A percentile compares a stretch with the other conserved stretches of the same genome.
phyloP scores from a whole-genome alignment of 2,113 vertebrate genomes.

The Xiphophorus couchianus region DNA sequence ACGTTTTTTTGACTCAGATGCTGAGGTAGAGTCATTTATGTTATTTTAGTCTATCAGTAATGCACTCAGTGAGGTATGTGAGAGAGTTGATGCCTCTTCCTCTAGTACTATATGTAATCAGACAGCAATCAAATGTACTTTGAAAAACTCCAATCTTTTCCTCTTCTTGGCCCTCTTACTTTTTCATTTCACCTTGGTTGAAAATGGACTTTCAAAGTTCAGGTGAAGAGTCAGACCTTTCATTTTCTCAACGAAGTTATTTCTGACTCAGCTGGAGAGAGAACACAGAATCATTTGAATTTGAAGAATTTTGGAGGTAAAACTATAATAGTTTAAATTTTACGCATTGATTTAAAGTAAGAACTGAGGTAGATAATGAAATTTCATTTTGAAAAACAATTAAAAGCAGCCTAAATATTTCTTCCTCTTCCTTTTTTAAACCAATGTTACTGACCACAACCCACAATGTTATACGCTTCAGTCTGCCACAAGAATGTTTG shows the following conservation, averaged over 20 bases:
- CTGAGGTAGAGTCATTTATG: slow-evolving; percentile 11
- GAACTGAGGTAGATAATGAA: background rate
- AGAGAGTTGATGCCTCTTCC: slow-evolving; percentile 21
- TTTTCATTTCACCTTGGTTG: slow-evolving; percentile 22
- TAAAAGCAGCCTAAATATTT: slow-evolving; percentile 8
- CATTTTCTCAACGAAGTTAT: slow-evolving; percentile 14
- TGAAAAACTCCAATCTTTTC: slow-evolving; percentile 36
- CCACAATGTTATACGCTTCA: slow-evolving; percentile 12
- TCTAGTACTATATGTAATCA: slow-evolving; percentile 61
- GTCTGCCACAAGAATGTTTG: slow-evolving; percentile 30
- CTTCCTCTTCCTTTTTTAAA: background rate
- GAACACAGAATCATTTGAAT: slow-evolving; percentile 1
- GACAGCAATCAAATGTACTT: slow-evolving; percentile 60
- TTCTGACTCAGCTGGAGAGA: slow-evolving; percentile 4
- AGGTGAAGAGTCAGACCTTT: slow-evolving; percentile 28
- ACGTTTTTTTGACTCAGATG: background rate
- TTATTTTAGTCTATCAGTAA: slow-evolving; percentile 24
- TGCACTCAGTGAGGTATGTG: slow-evolving; percentile 14
- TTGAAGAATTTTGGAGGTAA: no score
- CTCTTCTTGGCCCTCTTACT: background rate
- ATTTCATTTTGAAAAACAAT: background rate
- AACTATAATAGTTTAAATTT: background rate
- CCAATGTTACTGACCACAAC: slow-evolving; percentile 11
- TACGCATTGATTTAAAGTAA: background rate
- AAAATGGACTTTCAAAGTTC: slow-evolving; percentile 36